phyloP scores from a whole-genome alignment of 2,888 invertebrate species.

The Tryphoninae sp. region DNA sequence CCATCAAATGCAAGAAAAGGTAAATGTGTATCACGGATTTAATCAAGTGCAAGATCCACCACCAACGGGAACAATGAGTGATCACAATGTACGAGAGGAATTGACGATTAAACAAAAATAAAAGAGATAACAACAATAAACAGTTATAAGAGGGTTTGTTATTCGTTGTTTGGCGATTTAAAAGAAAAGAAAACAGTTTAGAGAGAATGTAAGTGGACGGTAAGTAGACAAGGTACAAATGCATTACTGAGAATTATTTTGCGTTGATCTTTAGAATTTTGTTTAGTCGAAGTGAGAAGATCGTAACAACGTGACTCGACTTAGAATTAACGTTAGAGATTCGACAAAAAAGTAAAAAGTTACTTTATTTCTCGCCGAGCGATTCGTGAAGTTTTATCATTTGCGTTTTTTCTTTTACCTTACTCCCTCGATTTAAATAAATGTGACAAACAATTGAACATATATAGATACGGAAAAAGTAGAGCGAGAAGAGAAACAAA shows the following conservation, averaged over 20 bases:
- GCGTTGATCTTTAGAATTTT: slow-evolving; percentile 48
- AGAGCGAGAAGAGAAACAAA: slow-evolving; percentile 32
- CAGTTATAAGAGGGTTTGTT: slow-evolving; percentile 63
- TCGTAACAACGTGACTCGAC: slow-evolving; percentile 6
- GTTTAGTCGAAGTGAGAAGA: slow-evolving; percentile 41
- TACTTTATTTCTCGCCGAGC: slow-evolving; percentile 41
- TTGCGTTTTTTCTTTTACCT: slow-evolving; percentile 25
- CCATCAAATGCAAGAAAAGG: slow-evolving; percentile 68
- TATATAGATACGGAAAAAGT: slow-evolving; percentile 17
- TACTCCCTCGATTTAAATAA: neutral
- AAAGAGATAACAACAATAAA: slow-evolving; percentile 16
- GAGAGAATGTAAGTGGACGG: slow-evolving; percentile 43
- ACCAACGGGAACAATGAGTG: slow-evolving; percentile 69
- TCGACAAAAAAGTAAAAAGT: slow-evolving; percentile 49
- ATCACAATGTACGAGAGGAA: slow-evolving; percentile 67
- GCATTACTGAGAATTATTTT: slow-evolving; percentile 44
- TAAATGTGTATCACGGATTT: slow-evolving; percentile 54
- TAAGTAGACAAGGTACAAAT: slow-evolving; percentile 43
- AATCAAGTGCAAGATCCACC: slow-evolving; percentile 74
- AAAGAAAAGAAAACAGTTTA: slow-evolving; percentile 17
- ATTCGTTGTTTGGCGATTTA: slow-evolving; percentile 41
- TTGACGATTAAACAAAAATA: slow-evolving; percentile 55
- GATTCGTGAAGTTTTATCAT: slow-evolving; percentile 44
- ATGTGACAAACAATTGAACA: slow-evolving; percentile 18
- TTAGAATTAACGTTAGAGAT: slow-evolving; percentile 36